Conservation (phyloP, 2,888 invertebrate genomes). For the Andrena minutula region DNA sequence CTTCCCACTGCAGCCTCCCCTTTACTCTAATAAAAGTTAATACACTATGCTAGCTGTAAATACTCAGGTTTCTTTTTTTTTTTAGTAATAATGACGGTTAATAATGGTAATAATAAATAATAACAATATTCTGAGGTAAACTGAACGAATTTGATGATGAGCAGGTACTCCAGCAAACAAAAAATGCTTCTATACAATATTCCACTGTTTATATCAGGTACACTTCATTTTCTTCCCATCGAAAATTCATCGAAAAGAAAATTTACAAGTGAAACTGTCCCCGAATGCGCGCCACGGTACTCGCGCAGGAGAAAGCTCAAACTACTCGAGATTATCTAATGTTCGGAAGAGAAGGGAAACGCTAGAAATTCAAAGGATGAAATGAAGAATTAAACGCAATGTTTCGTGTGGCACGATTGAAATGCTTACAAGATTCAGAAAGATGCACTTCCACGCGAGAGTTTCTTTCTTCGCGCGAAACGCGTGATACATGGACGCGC, state of each 20-base stretch:
- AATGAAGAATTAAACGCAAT: slow-evolving; percentile 35
- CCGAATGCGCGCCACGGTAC: background rate
- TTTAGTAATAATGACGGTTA: too few relatives aligned
- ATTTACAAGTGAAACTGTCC: background rate
- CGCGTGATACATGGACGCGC: slow-evolving; percentile 1
- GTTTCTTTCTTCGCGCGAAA: background rate
- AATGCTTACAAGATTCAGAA: slow-evolving; percentile 33
- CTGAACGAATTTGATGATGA: too few relatives aligned
- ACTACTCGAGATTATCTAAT: background rate
- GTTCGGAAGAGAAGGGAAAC: background rate
- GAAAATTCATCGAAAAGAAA: background rate
- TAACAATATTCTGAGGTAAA: too few relatives aligned
- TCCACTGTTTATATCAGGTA: too few relatives aligned
- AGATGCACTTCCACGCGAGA: slow-evolving; percentile 11
- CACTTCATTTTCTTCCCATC: too few relatives aligned
- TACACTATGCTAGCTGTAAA: too few relatives aligned
- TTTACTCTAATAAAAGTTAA: too few relatives aligned
- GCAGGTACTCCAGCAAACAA: too few relatives aligned
- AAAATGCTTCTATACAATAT: too few relatives aligned
- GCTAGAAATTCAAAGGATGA: slow-evolving; percentile 10
- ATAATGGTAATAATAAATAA: too few relatives aligned
- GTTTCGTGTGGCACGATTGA: slow-evolving; percentile 4
- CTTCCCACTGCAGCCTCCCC: too few relatives aligned
- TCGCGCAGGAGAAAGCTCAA: background rate
- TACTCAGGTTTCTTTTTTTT: too few relatives aligned